phyloP scores from a whole-genome alignment of 2,888 invertebrate species.

The Pinctada fucata region DNA sequence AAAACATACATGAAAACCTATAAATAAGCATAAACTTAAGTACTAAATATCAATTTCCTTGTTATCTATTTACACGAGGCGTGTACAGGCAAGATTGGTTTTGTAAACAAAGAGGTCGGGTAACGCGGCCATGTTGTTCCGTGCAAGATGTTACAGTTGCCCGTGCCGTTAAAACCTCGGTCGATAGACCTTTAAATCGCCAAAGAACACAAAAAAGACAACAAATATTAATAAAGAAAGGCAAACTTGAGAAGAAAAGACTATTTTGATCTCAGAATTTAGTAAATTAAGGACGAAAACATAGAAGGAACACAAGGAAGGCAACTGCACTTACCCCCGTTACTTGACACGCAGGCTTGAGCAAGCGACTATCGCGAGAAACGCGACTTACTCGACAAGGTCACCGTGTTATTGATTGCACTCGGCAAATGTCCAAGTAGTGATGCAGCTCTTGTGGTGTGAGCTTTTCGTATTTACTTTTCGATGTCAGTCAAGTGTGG shows the following conservation, averaged over 20 bases:
- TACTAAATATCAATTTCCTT: too few relatives aligned
- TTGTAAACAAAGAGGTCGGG: background rate
- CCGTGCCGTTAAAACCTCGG: background rate
- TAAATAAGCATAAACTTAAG: background rate
- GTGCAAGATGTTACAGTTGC: background rate
- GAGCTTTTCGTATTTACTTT: too few relatives aligned
- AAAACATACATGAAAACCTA: too few relatives aligned
- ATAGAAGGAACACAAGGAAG: constrained; percentile 19
- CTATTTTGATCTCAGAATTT: background rate
- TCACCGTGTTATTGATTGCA: background rate
- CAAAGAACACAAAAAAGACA: background rate
- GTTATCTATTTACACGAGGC: too few relatives aligned
- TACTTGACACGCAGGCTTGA: constrained; percentile 12
- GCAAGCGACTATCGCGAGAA: background rate
- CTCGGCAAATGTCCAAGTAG: constrained; percentile 1
- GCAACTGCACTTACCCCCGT: constrained; percentile 20
- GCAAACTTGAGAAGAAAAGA: background rate
- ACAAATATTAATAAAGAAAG: background rate
- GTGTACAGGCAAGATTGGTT: too few relatives aligned
- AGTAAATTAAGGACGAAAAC: background rate
- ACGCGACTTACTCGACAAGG: background rate
- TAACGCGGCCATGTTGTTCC: background rate
- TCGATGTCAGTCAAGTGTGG: too few relatives aligned
- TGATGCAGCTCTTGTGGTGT: too few relatives aligned
- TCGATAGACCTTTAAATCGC: background rate